Percentiles rank a stretch among this genome's conserved stretches.
Conservation (phyloP, 2,113 vertebrate genomes). For the Chrysochloris asiatica region DNA sequence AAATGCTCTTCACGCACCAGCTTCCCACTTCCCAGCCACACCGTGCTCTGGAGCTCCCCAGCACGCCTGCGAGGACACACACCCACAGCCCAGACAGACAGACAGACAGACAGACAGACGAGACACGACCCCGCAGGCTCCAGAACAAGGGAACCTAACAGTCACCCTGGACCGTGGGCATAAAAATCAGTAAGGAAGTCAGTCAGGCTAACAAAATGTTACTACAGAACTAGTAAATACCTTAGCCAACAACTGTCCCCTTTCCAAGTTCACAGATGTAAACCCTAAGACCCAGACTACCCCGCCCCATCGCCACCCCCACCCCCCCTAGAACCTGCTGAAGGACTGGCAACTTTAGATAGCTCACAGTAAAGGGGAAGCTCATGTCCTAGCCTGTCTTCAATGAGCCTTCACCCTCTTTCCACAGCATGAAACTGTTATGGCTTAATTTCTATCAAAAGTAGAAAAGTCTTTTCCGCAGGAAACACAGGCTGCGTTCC, state of each 20-base stretch:
- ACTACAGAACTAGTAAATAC: constrained; percentile 89
- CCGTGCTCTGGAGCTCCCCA: constrained; percentile 73
- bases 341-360: constrained; percentile 86
- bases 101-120: constrained; percentile 73
- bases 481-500: constrained; percentile 82
- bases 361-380: constrained; percentile 87
- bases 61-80: constrained; percentile 80
- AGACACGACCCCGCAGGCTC: constrained; percentile 80
- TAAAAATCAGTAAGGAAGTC: constrained; percentile 83
- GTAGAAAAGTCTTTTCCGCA: constrained; percentile 85
- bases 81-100: constrained; percentile 79
- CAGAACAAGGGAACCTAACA: constrained; percentile 78
- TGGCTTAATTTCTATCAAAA: constrained; percentile 89
- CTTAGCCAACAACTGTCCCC: constrained; percentile 84
- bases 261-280: constrained; percentile 76
- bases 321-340: constrained; percentile 67
- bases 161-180: constrained; percentile 79
- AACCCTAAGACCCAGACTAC: constrained; percentile 71
- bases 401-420: constrained; percentile 86
- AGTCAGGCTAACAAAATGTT: constrained; percentile 85
- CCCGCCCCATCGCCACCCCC: constrained; percentile 49
- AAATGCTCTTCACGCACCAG: constrained; percentile 87
- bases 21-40: constrained; percentile 87
- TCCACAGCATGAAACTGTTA: constrained; percentile 88
- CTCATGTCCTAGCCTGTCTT: constrained; percentile 88